These are phyloP conservation scores for Epizoanthus illoricatus DNA, from an alignment of 92 coral and sea anemone genomes.

Conservation along the genomic window DNA sequence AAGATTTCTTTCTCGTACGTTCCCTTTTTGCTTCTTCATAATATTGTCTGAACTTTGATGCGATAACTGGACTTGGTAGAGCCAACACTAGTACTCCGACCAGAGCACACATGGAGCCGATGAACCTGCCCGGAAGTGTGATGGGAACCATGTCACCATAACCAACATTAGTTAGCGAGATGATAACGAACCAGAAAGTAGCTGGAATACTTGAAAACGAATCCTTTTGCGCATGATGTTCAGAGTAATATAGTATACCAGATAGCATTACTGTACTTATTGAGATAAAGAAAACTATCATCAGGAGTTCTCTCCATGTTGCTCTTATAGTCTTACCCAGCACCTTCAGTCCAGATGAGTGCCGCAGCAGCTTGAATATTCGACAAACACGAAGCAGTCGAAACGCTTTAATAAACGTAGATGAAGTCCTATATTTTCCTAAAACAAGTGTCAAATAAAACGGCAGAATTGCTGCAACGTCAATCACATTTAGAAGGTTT, in stretches of 20 bases:
- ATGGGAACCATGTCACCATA: conserved; percentile 95
- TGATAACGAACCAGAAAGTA: conserved; percentile 91
- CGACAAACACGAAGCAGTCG: conserved; percentile 74
- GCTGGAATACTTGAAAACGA: conserved; percentile 82
- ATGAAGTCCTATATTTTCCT: conserved; percentile 22
- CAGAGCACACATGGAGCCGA: conserved; percentile 77
- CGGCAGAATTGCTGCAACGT: conserved; percentile 78
- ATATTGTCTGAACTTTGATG: conserved; percentile 72
- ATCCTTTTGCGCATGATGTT: conserved; percentile 63
- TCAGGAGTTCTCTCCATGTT: conserved; percentile 77
- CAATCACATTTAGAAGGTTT: conserved; percentile 70
- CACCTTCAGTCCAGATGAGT: conserved; percentile 80
- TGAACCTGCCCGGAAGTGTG: conserved; percentile 67
- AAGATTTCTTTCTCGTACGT: neutral
- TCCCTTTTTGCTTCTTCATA: conserved; percentile 63
- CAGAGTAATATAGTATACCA: conserved; percentile 75
- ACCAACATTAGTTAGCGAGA: conserved; percentile 92
- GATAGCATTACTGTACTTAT: conserved; percentile 81
- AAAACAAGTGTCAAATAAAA: conserved; percentile 51
- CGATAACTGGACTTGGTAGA: conserved; percentile 83
- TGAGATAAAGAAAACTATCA: conserved; percentile 75
- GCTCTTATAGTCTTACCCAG: conserved; percentile 78
- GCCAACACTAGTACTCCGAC: conserved; percentile 84
- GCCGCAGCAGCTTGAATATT: conserved; percentile 79
- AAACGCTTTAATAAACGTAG: conserved; percentile 44